Conservation (phyloP, 1,140 invertebrate genomes). For the Drosophila navojoa region DNA sequence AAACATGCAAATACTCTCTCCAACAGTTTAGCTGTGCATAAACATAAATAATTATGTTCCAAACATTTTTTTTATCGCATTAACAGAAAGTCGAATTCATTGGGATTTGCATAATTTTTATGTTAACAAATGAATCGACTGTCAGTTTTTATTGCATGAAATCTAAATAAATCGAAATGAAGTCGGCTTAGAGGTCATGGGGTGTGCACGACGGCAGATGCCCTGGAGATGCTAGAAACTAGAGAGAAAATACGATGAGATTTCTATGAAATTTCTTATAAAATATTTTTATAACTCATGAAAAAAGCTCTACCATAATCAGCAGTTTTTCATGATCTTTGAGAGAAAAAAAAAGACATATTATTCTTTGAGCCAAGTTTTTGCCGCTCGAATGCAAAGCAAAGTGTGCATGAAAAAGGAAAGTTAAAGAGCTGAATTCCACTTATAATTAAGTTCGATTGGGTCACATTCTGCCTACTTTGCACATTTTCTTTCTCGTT, state of each 20-base stretch:
- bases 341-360: no score
- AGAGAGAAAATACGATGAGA: background rate
- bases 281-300: background rate
- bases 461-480: background rate
- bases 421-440: background rate
- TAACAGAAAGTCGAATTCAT: constrained; percentile 35
- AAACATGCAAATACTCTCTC: constrained; percentile 8
- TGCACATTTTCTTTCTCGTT: background rate
- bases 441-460: constrained; percentile 6
- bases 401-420: background rate
- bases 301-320: background rate
- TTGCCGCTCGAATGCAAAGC: background rate
- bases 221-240: constrained; percentile 1
- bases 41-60: constrained; percentile 10
- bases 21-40: no score
- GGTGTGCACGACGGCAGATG: background rate
- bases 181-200: background rate
- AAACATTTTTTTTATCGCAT: background rate
- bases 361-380: background rate
- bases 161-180: constrained; percentile 14
- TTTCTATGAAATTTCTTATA: no score
- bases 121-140: constrained; percentile 18
- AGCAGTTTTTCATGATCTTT: background rate
- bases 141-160: background rate
- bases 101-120: constrained; percentile 64